Conservation (phyloP, 2,888 invertebrate species). For the Trypoxylon attenuatum region DNA sequence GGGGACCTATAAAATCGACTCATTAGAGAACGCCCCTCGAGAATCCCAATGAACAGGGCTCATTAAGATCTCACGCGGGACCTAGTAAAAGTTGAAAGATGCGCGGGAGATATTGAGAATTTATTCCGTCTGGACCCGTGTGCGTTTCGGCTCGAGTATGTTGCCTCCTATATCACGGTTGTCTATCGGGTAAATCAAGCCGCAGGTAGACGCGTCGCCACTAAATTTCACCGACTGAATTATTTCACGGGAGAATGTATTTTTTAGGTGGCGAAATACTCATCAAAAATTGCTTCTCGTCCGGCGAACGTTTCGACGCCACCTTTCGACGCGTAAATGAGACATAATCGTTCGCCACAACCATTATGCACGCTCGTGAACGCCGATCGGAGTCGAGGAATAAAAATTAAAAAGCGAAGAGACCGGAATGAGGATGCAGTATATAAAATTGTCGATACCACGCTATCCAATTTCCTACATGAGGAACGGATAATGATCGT, state of each 20-base stretch:
- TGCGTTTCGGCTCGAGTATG: neutral
- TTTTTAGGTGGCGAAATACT: too few relatives aligned
- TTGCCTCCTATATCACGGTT: neutral
- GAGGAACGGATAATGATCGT: conserved; percentile 35
- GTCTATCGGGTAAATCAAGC: neutral
- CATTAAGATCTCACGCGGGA: conserved; percentile 51
- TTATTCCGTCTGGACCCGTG: neutral
- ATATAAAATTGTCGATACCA: conserved; percentile 26
- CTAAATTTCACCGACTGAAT: too few relatives aligned
- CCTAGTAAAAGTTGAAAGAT: neutral
- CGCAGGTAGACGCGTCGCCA: too few relatives aligned
- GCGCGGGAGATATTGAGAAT: neutral
- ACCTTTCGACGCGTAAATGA: too few relatives aligned
- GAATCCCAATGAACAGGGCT: conserved; percentile 55
- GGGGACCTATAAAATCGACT: conserved; percentile 60
- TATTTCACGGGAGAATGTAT: too few relatives aligned
- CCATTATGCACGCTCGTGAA: conserved; percentile 2
- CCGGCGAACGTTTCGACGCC: too few relatives aligned
- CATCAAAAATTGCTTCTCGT: too few relatives aligned
- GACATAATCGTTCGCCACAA: conserved; percentile 34
- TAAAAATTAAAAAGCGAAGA: conserved; percentile 45
- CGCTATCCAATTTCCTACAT: conserved; percentile 34
- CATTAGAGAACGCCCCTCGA: conserved; percentile 59
- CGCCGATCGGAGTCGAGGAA: conserved; percentile 9
- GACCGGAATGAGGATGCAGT: conserved; percentile 23